Conservation (phyloP, 2,113 vertebrate species). For the Tauraco erythrolophus region DNA sequence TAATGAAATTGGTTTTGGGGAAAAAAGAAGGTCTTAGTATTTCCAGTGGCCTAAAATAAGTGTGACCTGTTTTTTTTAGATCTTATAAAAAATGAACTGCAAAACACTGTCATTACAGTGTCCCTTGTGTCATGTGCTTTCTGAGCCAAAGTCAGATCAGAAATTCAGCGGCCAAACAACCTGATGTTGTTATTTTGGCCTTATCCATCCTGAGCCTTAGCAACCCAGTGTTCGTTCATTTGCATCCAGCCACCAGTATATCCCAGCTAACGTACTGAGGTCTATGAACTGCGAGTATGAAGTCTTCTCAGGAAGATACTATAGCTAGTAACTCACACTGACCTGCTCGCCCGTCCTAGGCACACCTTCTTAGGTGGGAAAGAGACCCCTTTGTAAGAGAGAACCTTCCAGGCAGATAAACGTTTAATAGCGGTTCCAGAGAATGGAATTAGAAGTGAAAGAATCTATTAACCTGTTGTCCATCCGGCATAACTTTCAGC, state of each 20-base stretch:
- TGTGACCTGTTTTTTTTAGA: neutral
- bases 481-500: neutral
- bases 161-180: neutral
- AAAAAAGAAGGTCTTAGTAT: neutral
- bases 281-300: neutral
- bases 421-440: neutral
- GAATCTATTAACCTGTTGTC: neutral
- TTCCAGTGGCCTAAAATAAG: neutral
- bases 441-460: neutral
- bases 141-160: neutral
- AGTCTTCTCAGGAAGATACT: neutral
- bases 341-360: neutral
- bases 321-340: neutral
- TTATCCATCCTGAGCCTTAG: neutral
- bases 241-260: neutral
- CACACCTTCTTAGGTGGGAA: neutral
- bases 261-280: neutral
- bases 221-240: fast-evolving
- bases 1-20: neutral
- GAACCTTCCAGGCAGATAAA: neutral
- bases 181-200: neutral
- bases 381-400: neutral
- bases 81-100: neutral
- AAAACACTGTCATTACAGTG: neutral
- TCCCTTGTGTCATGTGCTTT: neutral